These are phyloP conservation scores for Melinaea menophilus DNA, from an alignment of 2,888 invertebrate species.

Conservation along the genomic window DNA sequence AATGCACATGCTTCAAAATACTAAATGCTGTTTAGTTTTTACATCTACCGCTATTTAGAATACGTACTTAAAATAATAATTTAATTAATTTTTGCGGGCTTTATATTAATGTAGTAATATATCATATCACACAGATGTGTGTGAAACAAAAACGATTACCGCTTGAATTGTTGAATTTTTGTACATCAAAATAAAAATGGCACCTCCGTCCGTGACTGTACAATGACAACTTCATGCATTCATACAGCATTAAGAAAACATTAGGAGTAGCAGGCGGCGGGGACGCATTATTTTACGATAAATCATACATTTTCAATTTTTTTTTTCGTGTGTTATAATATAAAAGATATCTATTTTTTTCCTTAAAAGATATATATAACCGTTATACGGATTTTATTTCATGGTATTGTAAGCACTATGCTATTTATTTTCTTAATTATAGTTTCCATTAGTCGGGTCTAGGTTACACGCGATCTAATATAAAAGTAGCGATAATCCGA, in stretches of 20 bases:
- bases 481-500: conserved; percentile 42
- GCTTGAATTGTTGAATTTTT: conserved; percentile 34
- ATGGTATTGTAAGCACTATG: background rate
- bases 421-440: conserved; percentile 2
- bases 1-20: conserved; percentile 47
- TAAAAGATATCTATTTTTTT: background rate
- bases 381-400: background rate
- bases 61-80: conserved; percentile 11
- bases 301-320: conserved; percentile 45
- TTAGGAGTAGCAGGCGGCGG: conserved; percentile 60
- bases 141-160: conserved; percentile 38
- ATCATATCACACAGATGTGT: conserved; percentile 30
- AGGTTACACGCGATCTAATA: conserved; percentile 24
- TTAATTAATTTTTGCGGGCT: conserved; percentile 18
- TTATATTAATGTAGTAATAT: conserved; percentile 10
- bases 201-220: conserved; percentile 59
- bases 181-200: conserved; percentile 45
- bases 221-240: conserved; percentile 71
- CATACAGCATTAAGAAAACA: conserved; percentile 74
- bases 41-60: conserved; percentile 12
- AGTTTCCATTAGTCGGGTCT: background rate
- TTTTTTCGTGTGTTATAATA: background rate
- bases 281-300: conserved; percentile 67
- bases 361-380: background rate
- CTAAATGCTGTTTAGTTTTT: conserved; percentile 35